These are phyloP conservation scores for Labroides dimidiatus DNA, from an alignment of 2,797 vertebrate species.

Conservation along the genomic window DNA sequence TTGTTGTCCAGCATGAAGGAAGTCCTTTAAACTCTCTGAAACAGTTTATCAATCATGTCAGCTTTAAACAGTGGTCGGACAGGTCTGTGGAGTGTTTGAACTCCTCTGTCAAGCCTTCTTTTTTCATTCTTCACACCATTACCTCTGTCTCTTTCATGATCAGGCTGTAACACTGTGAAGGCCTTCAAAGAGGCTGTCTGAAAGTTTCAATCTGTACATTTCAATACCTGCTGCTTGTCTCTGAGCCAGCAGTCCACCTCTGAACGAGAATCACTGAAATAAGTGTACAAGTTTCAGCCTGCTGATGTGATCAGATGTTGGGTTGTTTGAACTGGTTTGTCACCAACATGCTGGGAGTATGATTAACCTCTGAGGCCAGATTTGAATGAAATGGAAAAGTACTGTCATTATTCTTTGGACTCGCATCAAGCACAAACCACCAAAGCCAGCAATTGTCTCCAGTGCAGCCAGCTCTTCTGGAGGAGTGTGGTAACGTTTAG, in stretches of 20 bases:
- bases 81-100: not conserved
- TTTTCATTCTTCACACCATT: constrained; percentile 1
- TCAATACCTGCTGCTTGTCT: not conserved
- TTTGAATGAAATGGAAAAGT: constrained; percentile 47
- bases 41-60: not conserved
- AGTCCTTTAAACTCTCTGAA: not conserved
- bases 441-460: constrained; percentile 10
- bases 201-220: too few species aligned
- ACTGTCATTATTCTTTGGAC: constrained; percentile 36
- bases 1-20: not conserved
- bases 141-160: not conserved
- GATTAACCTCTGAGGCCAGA: not conserved
- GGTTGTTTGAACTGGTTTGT: not conserved
- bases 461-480: constrained; percentile 11
- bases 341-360: not conserved
- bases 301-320: not conserved
- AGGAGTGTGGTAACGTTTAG: constrained; percentile 50
- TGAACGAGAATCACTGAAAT: not conserved
- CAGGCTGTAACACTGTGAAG: too few species aligned
- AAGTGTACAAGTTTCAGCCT: not conserved
- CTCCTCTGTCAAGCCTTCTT: not conserved
- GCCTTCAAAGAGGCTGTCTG: not conserved
- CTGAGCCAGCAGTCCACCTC: not conserved
- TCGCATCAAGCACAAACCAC: constrained; percentile 17
- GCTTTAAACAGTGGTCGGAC: not conserved